A percentile compares a stretch with the other conserved stretches of the same genome.
Evolutionary conservation across 2,113 vertebrate species (phyloP).

Genomic region (Peromyscus polionotus): DNA sequence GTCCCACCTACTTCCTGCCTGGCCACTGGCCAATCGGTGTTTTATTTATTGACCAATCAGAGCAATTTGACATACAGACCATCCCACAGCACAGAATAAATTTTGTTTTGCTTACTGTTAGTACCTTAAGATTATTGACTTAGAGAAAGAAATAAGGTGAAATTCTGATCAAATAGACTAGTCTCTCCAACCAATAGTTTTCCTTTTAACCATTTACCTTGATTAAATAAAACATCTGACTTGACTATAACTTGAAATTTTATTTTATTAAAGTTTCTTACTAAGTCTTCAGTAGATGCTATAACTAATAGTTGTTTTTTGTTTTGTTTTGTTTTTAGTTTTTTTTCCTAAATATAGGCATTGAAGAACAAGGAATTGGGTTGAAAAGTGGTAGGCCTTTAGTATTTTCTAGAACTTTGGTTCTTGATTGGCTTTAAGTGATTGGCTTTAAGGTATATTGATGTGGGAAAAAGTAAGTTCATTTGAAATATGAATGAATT

Average conservation of each 20-base stretch:
- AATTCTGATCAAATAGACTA: constrained; percentile 19
- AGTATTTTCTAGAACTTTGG: constrained; percentile 32
- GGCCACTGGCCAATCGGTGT: too few species aligned
- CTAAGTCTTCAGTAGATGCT: constrained; percentile 41
- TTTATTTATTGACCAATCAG: too few species aligned
- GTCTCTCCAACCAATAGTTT: constrained; percentile 5
- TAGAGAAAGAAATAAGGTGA: constrained; percentile 40
- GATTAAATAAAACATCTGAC: constrained; percentile 19
- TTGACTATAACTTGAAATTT: background rate
- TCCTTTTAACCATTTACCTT: background rate
- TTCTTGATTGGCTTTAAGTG: background rate
- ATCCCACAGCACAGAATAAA: background rate
- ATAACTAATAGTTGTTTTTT: constrained; percentile 23
- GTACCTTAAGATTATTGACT: constrained; percentile 40
- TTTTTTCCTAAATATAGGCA: background rate
- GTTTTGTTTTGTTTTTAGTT: too few species aligned
- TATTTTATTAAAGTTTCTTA: background rate
- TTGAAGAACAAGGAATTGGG: background rate
- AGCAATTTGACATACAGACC: too few species aligned
- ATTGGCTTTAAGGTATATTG: background rate
- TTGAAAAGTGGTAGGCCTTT: constrained; percentile 47
- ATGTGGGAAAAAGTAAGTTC: background rate
- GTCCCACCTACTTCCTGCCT: too few species aligned
- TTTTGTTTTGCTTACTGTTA: constrained; percentile 53
- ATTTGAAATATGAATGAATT: constrained; percentile 16